Conservation (phyloP, 2,888 invertebrate species). For the Platycheirus rosarum region DNA sequence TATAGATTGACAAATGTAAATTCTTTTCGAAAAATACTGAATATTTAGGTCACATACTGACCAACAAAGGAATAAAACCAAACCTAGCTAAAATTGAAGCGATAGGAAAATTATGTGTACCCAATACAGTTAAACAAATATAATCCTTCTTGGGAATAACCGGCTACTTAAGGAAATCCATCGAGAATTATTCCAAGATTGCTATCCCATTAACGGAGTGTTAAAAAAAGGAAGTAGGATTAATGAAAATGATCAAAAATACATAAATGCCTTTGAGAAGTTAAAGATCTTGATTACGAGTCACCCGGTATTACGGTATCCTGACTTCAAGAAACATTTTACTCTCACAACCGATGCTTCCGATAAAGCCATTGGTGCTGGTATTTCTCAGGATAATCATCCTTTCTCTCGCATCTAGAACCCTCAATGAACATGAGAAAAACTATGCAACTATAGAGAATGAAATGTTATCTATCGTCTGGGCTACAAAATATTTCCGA, state of each 20-base stretch:
- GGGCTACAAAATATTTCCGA: background rate
- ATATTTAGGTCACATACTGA: background rate
- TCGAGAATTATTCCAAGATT: slow-evolving; percentile 1
- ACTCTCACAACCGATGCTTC: slow-evolving; percentile 21
- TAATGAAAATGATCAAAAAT: background rate
- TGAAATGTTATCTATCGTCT: background rate
- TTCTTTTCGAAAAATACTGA: background rate
- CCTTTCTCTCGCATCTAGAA: slow-evolving; percentile 3
- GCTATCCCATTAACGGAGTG: background rate
- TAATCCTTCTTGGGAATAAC: background rate
- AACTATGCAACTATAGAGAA: slow-evolving; percentile 23
- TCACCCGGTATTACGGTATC: slow-evolving; percentile 10
- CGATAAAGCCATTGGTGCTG: slow-evolving; percentile 12
- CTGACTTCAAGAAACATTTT: slow-evolving; percentile 2
- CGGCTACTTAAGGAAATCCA: background rate
- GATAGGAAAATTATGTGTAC: background rate
- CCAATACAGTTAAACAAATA: background rate
- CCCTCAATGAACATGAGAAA: slow-evolving; percentile 14
- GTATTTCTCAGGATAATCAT: background rate
- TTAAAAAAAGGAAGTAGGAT: background rate
- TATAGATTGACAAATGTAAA: background rate
- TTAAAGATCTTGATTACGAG: slow-evolving; percentile 6
- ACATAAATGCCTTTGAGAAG: slow-evolving; percentile 4
- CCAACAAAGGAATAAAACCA: background rate
- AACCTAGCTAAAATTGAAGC: background rate